Evolutionary conservation across 1,140 invertebrate species (phyloP).

Genomic region (Pectinophora gossypiella): DNA sequence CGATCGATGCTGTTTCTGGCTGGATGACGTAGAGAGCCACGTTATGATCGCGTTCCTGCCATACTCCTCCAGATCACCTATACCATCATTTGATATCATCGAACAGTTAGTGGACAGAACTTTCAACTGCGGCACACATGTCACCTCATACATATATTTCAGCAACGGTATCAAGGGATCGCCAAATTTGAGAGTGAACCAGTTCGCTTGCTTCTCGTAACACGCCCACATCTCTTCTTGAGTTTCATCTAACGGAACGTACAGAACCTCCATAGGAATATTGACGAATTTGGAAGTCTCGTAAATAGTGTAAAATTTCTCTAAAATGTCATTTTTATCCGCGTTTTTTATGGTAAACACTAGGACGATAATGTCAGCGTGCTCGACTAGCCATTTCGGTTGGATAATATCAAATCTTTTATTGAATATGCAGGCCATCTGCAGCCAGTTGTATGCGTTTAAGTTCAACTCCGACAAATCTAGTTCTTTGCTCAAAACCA

Average conservation of each 20-base stretch:
- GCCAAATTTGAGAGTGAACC: conserved; percentile 48
- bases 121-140: conserved; percentile 42
- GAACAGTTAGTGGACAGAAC: conserved; percentile 39
- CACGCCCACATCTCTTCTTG: conserved; percentile 32
- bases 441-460: conserved; percentile 35
- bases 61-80: conserved; percentile 47
- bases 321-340: conserved; percentile 45
- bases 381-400: conserved; percentile 36
- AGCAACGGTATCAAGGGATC: conserved; percentile 43
- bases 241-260: conserved; percentile 50
- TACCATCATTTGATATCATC: conserved; percentile 37
- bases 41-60: conserved; percentile 54
- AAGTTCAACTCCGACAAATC: not conserved
- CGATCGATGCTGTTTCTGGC: conserved; percentile 26
- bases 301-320: conserved; percentile 53
- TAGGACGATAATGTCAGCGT: conserved; percentile 42
- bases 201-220: conserved; percentile 53
- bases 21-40: conserved; percentile 34
- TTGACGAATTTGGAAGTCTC: conserved; percentile 50
- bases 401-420: conserved; percentile 36
- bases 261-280: conserved; percentile 58
- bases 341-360: conserved; percentile 41
- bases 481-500: not conserved
- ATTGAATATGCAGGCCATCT: conserved; percentile 41
- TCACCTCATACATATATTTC: conserved; percentile 46